Conservation (phyloP, 1,140 invertebrate genomes). For the Oedothorax gibbosus region DNA sequence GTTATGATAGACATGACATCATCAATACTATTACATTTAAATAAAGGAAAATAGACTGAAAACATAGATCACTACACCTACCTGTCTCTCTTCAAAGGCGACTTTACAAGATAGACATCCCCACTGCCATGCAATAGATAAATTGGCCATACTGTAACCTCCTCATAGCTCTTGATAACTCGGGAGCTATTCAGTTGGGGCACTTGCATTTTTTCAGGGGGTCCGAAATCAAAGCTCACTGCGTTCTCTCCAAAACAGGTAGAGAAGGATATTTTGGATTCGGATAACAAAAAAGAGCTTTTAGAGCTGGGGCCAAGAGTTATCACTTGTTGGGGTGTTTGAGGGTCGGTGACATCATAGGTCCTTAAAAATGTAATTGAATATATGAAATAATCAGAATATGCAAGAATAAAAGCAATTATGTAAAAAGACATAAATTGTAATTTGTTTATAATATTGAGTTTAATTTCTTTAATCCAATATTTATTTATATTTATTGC, state of each 20-base stretch:
- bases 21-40: too few species aligned
- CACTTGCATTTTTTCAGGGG: slow-evolving; percentile 68
- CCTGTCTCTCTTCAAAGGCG: slow-evolving; percentile 46
- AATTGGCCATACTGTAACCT: slow-evolving; percentile 76
- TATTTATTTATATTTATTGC: too few species aligned
- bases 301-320: slow-evolving; percentile 61
- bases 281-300: slow-evolving; percentile 48
- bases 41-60: too few species aligned
- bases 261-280: slow-evolving; percentile 61
- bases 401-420: too few species aligned
- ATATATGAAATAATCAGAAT: background rate
- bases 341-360: slow-evolving; percentile 68
- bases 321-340: slow-evolving; percentile 65
- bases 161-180: slow-evolving; percentile 26
- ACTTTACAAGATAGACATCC: slow-evolving; percentile 73
- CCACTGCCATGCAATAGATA: slow-evolving; percentile 86
- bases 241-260: slow-evolving; percentile 82
- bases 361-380: slow-evolving; percentile 53
- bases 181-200: slow-evolving; percentile 1
- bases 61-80: slow-evolving; percentile 19
- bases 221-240: slow-evolving; percentile 86
- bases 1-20: too few species aligned
- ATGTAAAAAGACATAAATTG: background rate
- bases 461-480: too few species aligned
- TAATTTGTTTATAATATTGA: too few species aligned